Base-by-base conservation (phyloP, 2,888 invertebrate genomes). In the Pachliopta kotzebuea region DNA sequence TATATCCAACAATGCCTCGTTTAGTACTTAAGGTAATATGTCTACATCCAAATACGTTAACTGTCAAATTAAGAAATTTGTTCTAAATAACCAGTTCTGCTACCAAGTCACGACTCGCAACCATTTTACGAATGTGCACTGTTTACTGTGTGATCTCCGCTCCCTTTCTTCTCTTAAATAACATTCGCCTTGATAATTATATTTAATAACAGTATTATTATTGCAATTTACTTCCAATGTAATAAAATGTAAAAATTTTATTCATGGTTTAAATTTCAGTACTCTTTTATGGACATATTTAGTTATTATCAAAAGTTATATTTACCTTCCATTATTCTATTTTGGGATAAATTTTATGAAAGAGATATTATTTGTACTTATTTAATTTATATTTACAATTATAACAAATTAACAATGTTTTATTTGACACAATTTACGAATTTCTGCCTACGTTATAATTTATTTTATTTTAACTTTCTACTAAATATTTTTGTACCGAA, bases 31-130 rank as follows among this genome's bases (percentile, higher is more conserved):
- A 63, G 70, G 70, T 67, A 71, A 67, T 69, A 60, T 63, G 66
- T 69, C 68, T 60, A 66, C 62, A 65, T 67, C 60, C 64, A 62
- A 69, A 66, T 66, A 63, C 59, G 66, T 67, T 68, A 72, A 71
- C 62, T 67, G 67, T 66, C 60, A 67, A 72, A 75, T 75, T 75
- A 74, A 76, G 74, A 74, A 74, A 76, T 74, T 70, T 67, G 72
- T 71, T 70, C 71, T 67, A 74, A 69, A 72, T 70, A 74, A 72
- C 71, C 67, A 63, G 71, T 71, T 68, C 57, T 59, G 64, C 63
- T 49, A 54, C 57, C 69, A 50, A 69, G 69, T 71, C 72, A 71
- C 71, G 72, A 68, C 60, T 54, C 62, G 49, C 54, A 45, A 61
- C 53, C 21, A 56, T 58, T 52, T 56, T 29, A 60, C 56, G 42